phyloP scores from a whole-genome alignment of 2,797 vertebrate species.

The Sebastes reedi region DNA sequence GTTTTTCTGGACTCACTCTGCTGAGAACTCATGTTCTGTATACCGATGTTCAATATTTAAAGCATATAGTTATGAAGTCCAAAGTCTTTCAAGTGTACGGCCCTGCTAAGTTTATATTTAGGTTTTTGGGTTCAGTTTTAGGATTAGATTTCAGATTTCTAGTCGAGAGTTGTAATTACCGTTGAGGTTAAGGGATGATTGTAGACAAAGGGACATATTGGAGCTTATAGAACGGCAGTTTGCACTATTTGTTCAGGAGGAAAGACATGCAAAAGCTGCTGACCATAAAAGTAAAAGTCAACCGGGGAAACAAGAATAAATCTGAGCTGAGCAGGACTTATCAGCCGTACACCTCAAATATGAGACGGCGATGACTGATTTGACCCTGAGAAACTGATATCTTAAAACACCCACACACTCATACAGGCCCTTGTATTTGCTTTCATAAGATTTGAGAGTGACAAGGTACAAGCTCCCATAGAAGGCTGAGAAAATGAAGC shows the following conservation, averaged over 20 bases:
- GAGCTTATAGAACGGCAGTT: neutral
- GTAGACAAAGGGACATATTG: no score
- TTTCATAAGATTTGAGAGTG: conserved; percentile 50
- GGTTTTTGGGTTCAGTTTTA: no score
- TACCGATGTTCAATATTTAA: neutral
- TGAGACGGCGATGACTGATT: neutral
- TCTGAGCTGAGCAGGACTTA: neutral
- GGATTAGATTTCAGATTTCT: no score
- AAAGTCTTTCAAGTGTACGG: no score
- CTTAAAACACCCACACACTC: conserved; percentile 1
- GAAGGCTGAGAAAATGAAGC: conserved; percentile 37
- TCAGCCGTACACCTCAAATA: neutral
- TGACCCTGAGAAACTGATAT: neutral
- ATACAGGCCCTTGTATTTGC: conserved; percentile 14
- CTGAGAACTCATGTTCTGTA: neutral
- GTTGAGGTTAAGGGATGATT: no score
- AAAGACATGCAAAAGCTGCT: neutral
- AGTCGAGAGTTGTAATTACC: no score
- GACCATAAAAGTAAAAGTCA: neutral
- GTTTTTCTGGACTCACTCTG: conserved; percentile 10
- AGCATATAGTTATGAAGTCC: neutral
- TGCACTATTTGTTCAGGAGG: neutral
- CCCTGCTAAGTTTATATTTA: no score
- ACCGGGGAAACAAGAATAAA: neutral
- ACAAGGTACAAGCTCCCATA: conserved; percentile 50